phyloP scores from a whole-genome alignment of 2,797 vertebrate species.

The Gallinago nigripennis region DNA sequence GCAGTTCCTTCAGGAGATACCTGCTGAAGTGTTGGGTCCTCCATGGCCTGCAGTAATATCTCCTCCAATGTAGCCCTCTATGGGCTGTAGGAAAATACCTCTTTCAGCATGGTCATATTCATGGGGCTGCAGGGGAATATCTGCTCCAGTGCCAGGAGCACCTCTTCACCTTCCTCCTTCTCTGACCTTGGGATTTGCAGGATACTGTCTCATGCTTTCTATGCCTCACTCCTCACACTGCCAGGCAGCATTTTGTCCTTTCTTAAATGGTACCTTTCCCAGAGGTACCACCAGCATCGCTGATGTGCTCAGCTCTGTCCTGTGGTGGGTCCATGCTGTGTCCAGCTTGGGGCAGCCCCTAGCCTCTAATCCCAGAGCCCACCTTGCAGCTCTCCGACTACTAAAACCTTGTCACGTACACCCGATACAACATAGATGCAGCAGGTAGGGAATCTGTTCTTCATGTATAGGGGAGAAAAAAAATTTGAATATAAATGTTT shows the following conservation, averaged over 20 bases:
- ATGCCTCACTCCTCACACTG: not conserved
- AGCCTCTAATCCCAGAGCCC: not conserved
- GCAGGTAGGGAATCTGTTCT: not conserved
- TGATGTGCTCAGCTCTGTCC: not conserved
- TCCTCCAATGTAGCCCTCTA: fast-evolving
- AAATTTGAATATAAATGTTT: fast-evolving
- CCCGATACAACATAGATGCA: too few relatives aligned
- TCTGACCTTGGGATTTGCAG: not conserved
- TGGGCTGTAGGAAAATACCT: not conserved
- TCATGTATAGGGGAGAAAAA: not conserved
- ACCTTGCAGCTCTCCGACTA: fast-evolving
- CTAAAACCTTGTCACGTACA: not conserved
- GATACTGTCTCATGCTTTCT: not conserved
- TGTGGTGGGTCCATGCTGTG: not conserved
- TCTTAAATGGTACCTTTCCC: not conserved
- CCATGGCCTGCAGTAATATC: not conserved
- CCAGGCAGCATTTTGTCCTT: not conserved
- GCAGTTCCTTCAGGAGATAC: not conserved
- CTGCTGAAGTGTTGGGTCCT: not conserved
- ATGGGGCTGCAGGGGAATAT: not conserved
- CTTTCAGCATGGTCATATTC: not conserved
- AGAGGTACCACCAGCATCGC: not conserved
- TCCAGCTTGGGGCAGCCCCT: not conserved
- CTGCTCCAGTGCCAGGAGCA: fast-evolving
- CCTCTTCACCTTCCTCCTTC: not conserved